Conservation (phyloP, 2,797 vertebrate species). For the Eleutherodactylus coqui region DNA sequence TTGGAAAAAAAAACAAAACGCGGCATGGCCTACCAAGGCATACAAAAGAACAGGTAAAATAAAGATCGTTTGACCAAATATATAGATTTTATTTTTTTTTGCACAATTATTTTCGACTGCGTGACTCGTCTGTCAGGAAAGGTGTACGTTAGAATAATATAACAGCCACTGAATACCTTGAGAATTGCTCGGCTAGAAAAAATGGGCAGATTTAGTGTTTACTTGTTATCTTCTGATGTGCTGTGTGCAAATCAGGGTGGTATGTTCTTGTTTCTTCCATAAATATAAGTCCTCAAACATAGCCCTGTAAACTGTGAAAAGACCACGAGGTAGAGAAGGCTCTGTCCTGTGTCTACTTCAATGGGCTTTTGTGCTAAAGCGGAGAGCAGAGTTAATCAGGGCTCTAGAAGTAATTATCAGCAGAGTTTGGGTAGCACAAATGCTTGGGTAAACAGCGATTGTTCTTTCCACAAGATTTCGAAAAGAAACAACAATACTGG, state of each 20-base stretch:
- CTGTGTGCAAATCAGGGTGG: constrained; percentile 68
- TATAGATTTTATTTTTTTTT: constrained; percentile 57
- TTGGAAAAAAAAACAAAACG: not conserved
- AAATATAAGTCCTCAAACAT: constrained; percentile 64
- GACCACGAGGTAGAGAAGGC: constrained; percentile 65
- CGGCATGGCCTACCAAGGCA: constrained; percentile 28
- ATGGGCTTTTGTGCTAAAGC: constrained; percentile 76
- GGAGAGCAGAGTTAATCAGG: constrained; percentile 83
- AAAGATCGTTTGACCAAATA: constrained; percentile 64
- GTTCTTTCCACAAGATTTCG: constrained; percentile 81
- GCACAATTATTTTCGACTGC: constrained; percentile 41
- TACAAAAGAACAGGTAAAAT: constrained; percentile 48
- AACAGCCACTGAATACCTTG: constrained; percentile 47
- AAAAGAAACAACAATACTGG: constrained; percentile 84
- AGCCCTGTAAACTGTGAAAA: constrained; percentile 68
- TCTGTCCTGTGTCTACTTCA: constrained; percentile 71
- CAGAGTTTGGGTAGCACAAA: constrained; percentile 76
- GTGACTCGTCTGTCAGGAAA: constrained; percentile 41
- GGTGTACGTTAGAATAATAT: constrained; percentile 51
- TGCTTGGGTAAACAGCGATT: constrained; percentile 89
- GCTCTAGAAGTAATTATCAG: constrained; percentile 79
- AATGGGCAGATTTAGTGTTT: constrained; percentile 57
- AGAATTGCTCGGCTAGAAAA: constrained; percentile 21
- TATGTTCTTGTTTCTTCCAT: constrained; percentile 65
- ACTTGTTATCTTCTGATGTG: constrained; percentile 61